Evolutionary conservation across 1,140 invertebrate genomes (phyloP), one percentile per base, ranked within the genome.

Genomic region (Drosophila nasuta): DNA sequence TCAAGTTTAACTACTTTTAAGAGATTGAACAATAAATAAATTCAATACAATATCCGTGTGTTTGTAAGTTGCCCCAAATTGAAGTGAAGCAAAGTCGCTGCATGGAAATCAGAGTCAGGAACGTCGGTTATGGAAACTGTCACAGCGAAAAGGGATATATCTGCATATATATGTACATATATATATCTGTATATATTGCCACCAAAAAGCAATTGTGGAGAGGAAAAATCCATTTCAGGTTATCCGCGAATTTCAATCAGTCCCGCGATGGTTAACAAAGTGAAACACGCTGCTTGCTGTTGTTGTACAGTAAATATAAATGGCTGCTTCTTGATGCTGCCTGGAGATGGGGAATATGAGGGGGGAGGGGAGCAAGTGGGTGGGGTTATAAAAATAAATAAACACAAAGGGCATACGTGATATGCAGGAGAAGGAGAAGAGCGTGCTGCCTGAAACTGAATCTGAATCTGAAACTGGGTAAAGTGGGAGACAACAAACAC

Each of bases 181-280:
- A 20, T 20, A 20, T 20, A 3, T 20, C 3, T 3, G 20, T 25
- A 25, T 25, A 90, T 81, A 88, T 90, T 88, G 89, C 90, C 86
- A 81, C 89, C 89, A 87, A 91, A 91, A 91, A 91, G 86, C 89
- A 91, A 91, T 91, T 91, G 86, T 79, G 86, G 90, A 88, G 69
- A 82, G 54, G 64, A 82, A 80, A 79, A 91, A 88, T 82, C 89
- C 90, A 91, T 91, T 91, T 91, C 82, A 81, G 89, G 89, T 91
- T 91, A 89, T 91, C 89, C 89, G 88, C 88, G 89, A 91, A 91
- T 91, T 91, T 91, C 89, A 91, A 91, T 86, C 79, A 78, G 81
- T 56, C 73, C 59, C 73, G 70, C 68, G 83, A 74, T 69, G 73
- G 79, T 58, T 59, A 75, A 77, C 76, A 71, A 79, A 79, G 51